Percentiles rank a stretch among this genome's conserved stretches.
Conservation (phyloP, 2,888 invertebrate genomes). For the Drosophila picticornis region DNA sequence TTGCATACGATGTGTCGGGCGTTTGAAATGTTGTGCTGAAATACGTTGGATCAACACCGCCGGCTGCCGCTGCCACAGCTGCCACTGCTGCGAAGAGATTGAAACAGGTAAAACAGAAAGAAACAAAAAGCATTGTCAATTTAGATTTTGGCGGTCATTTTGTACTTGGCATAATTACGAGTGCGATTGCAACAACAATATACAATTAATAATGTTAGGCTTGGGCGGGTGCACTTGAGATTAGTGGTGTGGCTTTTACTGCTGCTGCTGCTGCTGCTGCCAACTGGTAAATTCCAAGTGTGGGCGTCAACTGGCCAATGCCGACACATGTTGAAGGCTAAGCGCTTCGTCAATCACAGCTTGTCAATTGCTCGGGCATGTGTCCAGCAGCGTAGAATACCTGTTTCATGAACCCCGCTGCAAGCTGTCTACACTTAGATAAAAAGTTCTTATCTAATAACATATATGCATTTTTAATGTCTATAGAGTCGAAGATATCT, state of each 20-base stretch:
- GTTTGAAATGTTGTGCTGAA: conserved; percentile 72
- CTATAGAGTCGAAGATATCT: not conserved
- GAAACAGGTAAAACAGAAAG: conserved; percentile 25
- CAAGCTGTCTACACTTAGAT: conserved; percentile 6
- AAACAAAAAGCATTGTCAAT: conserved; percentile 31
- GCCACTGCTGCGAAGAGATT: conserved; percentile 51
- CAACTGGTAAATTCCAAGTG: conserved; percentile 71
- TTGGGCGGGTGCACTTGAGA: conserved; percentile 63
- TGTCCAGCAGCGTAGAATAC: conserved; percentile 53
- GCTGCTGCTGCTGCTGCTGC: conserved; percentile 41
- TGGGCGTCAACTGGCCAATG: conserved; percentile 69
- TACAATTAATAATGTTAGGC: conserved; percentile 48
- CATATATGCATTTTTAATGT: too few relatives aligned
- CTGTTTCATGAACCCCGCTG: conserved; percentile 31
- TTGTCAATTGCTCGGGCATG: conserved; percentile 66
- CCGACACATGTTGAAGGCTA: conserved; percentile 52
- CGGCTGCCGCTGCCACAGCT: conserved; percentile 62
- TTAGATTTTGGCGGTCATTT: conserved; percentile 39
- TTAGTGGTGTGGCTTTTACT: conserved; percentile 54
- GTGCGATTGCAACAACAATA: conserved; percentile 22
- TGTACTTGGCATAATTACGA: conserved; percentile 34
- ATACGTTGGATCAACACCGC: conserved; percentile 62
- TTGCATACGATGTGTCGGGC: conserved; percentile 77
- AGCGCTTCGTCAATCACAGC: conserved; percentile 59
- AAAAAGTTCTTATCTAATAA: not conserved